Evolutionary conservation across 2,797 vertebrate species (phyloP), one percentile per base, ranked within the genome.

Genomic region (Spinibarbus caldwelli): DNA sequence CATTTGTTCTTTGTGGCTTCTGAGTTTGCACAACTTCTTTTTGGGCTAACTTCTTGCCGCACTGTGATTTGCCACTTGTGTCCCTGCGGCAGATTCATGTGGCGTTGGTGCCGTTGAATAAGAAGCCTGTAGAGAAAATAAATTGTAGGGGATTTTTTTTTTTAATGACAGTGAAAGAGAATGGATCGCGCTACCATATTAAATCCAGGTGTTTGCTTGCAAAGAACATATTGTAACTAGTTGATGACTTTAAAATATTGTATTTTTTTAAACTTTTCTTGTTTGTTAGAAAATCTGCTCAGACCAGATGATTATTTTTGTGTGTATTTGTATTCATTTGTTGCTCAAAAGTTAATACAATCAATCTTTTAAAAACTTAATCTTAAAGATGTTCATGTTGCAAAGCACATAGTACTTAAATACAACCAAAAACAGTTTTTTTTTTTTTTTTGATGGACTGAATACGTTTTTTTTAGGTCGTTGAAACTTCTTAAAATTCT

Each of bases 1-100:
- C 89, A 89, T 91, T 92, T 91, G 88, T 91, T 90, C 88, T 87
- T 87, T 84, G 85, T 89, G 89, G 90, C 90, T 91, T 91, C 89
- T 85, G 87, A 91, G 89, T 90, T 90, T 88, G 87, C 90, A 90
- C 84, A 86, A 90, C 88, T 89, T 89, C 87, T 92, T 90, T 90
- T 87, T 86, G 85, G 89, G 89, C 77, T 87, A 82, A 89, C 88
- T 91, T 90, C 86, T 85, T 82, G 86, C 83, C 86, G 75, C 90
- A 88, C 82, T 66, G 75, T 90, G 89, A 90, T 87, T 85, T 79
- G 84, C 86, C 85, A 75, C 84, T 85, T 86, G 86, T 87, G 83
- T 90, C 78, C 82, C 81, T 84, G 82, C 87, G 68, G 85, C 84
- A 92, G 87, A 88, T 90, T 88, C 88, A 86, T 86, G 86, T 89